Evolutionary conservation across 2,888 invertebrate species (phyloP).

Genomic region (Leucoptera coffeella): DNA sequence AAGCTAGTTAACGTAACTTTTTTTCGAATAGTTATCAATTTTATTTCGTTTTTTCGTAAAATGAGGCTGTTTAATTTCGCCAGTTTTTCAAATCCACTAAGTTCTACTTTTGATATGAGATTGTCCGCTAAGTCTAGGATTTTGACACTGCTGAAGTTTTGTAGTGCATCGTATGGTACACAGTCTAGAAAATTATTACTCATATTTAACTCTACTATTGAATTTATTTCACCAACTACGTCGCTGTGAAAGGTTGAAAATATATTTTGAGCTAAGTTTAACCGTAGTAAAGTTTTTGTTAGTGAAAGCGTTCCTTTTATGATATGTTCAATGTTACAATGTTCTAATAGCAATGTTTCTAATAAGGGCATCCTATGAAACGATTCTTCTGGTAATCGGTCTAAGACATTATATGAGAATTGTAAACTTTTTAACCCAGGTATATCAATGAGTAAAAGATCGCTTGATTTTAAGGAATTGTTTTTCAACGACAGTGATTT

Average conservation of each 20-base stretch:
- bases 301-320: slow-evolving; percentile 65
- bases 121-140: slow-evolving; percentile 64
- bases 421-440: slow-evolving; percentile 68
- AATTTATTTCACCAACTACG: slow-evolving; percentile 62
- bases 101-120: slow-evolving; percentile 63
- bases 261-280: slow-evolving; percentile 69
- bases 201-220: slow-evolving; percentile 68
- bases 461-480: slow-evolving; percentile 63
- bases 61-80: slow-evolving; percentile 29
- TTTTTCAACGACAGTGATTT: slow-evolving; percentile 71
- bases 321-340: slow-evolving; percentile 62
- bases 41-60: slow-evolving; percentile 37
- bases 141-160: slow-evolving; percentile 69
- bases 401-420: slow-evolving; percentile 74
- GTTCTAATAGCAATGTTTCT: slow-evolving; percentile 64
- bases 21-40: slow-evolving; percentile 22
- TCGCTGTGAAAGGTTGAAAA: slow-evolving; percentile 59
- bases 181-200: slow-evolving; percentile 68
- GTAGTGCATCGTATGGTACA: slow-evolving; percentile 70
- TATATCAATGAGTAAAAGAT: slow-evolving; percentile 66
- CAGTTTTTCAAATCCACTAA: slow-evolving; percentile 44
- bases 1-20: slow-evolving; percentile 27
- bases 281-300: slow-evolving; percentile 66
- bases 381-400: slow-evolving; percentile 62
- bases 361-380: slow-evolving; percentile 72